Evolutionary conservation across 2,797 vertebrate species (phyloP).

Genomic region (Hephaestus fuliginosus): DNA sequence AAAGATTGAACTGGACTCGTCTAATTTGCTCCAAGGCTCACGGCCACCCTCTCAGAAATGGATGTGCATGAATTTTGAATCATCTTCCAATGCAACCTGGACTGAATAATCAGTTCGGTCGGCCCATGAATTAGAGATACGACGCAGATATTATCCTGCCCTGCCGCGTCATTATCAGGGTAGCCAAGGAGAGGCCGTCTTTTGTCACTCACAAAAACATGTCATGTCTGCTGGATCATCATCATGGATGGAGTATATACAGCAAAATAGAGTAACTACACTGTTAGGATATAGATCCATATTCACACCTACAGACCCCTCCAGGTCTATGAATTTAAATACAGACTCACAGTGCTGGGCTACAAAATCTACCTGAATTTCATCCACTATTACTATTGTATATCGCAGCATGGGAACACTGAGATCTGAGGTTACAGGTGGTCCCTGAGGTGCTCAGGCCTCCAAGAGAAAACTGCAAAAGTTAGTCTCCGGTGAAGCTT

Average conservation of each 20-base stretch:
- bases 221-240: conserved; percentile 87
- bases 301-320: conserved; percentile 81
- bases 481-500: conserved; percentile 88
- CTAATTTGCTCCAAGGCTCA: conserved; percentile 87
- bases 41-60: conserved; percentile 88
- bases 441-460: conserved; percentile 88
- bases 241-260: conserved; percentile 84
- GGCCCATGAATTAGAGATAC: conserved; percentile 86
- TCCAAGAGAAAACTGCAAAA: conserved; percentile 88
- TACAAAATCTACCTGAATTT: conserved; percentile 90
- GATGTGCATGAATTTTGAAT: conserved; percentile 92
- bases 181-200: conserved; percentile 74
- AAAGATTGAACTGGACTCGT: conserved; percentile 88
- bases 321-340: conserved; percentile 82
- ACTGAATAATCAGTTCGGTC: conserved; percentile 88
- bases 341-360: conserved; percentile 82
- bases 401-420: conserved; percentile 83
- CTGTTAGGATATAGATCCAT: conserved; percentile 85
- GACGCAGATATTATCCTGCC: conserved; percentile 89
- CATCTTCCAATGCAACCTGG: conserved; percentile 86
- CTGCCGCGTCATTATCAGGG: conserved; percentile 85
- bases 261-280: conserved; percentile 83
- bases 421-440: conserved; percentile 82
- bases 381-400: conserved; percentile 84
- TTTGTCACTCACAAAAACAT: conserved; percentile 86